Evolutionary conservation across 2,797 vertebrate genomes (phyloP), one percentile per base, ranked within the genome.

Genomic region (Furcifer pardalis): DNA sequence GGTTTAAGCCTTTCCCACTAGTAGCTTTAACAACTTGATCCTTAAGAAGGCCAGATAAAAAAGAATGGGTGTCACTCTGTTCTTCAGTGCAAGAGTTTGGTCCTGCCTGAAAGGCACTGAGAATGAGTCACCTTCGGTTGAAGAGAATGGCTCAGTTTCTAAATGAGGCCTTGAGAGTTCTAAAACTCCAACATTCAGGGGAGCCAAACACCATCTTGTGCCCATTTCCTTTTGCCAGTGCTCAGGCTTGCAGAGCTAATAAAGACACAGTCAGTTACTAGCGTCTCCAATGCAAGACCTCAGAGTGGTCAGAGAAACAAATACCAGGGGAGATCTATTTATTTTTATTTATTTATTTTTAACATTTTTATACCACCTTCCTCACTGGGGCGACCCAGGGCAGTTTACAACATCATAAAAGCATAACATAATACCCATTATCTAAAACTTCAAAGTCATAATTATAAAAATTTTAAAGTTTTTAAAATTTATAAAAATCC

Each of bases 31-130:
- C n/a, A 81, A 21, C 44, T 0, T 69, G 37, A 84, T 81, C 75
- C 35, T 56, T 12, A 59, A 72, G 27, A 79, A 0, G 0, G 46
- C 65, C 65, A 15, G 19, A 1, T 75, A 30, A 30, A 82, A 23
- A 68, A 52, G 80, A 87, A 71, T 77, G 79, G 0, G 0, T 30
- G 37, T 86, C 35, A 9, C n/a, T 49, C 25, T 4, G n/a, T 82
- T 79, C 79, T 60, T 25, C 17, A 4, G n/a, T 88, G 62, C 63
- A 69, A 5, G 3, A 27, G 25, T 0, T 4, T 1, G 56, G 72
- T 81, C 49, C 84, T 86, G 63, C 32, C 32, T 78, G 40, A 75
- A 79, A 78, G 83, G 76, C 9, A 7, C 71, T 68, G 72, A 44
- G 79, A 83, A 49, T 76, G 69, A 32, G 81, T 27, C 2, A 9